phyloP scores from a whole-genome alignment of 2,797 vertebrate species.

The Coreius guichenoti region DNA sequence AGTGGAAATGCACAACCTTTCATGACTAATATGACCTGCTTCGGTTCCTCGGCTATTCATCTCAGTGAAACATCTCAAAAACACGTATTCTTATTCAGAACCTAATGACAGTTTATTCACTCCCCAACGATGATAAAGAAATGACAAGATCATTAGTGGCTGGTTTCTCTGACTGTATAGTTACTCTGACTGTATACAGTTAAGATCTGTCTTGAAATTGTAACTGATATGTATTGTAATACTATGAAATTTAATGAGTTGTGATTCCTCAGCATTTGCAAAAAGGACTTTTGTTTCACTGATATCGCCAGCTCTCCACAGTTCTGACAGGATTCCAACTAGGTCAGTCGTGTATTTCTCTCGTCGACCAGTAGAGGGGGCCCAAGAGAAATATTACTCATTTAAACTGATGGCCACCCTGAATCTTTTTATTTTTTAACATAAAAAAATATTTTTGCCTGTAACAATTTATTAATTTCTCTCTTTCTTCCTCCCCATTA shows the following conservation, averaged over 20 bases:
- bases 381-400: neutral
- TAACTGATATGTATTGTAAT: neutral
- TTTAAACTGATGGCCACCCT: neutral
- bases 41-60: conserved; percentile 25
- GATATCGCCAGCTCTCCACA: conserved; percentile 7
- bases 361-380: conserved; percentile 64
- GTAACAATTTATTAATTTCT: neutral
- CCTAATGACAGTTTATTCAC: conserved; percentile 48
- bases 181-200: neutral
- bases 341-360: conserved; percentile 38
- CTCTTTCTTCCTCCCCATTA: neutral
- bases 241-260: neutral
- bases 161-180: neutral
- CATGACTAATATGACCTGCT: conserved; percentile 58
- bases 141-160: neutral
- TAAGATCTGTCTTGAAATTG: too few species aligned
- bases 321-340: conserved; percentile 49
- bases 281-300: neutral
- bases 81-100: conserved; percentile 10
- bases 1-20: conserved; percentile 35
- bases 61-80: conserved; percentile 10
- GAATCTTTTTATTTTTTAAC: neutral
- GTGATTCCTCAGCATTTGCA: neutral
- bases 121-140: neutral
- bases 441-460: neutral